Conservation (phyloP, 2,113 vertebrate species). For the Pituophis catenifer region DNA sequence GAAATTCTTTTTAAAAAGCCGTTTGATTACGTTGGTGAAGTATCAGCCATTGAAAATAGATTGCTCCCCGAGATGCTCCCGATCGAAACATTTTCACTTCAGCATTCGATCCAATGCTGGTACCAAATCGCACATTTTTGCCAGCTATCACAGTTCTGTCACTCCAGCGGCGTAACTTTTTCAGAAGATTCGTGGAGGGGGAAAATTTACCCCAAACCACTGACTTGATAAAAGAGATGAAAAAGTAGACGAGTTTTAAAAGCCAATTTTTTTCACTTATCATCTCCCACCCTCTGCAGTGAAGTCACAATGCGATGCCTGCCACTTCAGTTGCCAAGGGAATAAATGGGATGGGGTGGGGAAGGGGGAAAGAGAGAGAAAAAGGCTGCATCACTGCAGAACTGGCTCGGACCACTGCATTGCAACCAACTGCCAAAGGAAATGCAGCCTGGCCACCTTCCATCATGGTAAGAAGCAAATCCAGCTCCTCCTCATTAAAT, state of each 20-base stretch:
- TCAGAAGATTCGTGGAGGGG: not conserved
- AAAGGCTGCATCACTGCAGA: not conserved
- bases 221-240: not conserved
- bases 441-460: not conserved
- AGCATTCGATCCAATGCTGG: not conserved
- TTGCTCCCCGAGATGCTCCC: not conserved
- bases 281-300: conserved; percentile 2
- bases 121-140: not conserved
- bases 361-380: not conserved
- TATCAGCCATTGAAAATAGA: not conserved
- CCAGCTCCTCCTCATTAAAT: no score
- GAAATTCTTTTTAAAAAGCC: not conserved
- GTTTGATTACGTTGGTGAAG: not conserved
- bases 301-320: conserved; percentile 52
- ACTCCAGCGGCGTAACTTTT: not conserved
- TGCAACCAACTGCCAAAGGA: not conserved
- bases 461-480: conserved; percentile 2
- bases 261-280: not conserved
- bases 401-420: not conserved
- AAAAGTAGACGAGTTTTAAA: not conserved
- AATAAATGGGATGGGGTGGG: conserved; percentile 5
- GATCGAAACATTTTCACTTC: not conserved
- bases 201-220: not conserved
- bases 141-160: not conserved
- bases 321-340: conserved; percentile 33